Evolutionary conservation across 2,888 invertebrate genomes (phyloP), one percentile per base, ranked within the genome.

Genomic region (Opisthograptis luteolata): DNA sequence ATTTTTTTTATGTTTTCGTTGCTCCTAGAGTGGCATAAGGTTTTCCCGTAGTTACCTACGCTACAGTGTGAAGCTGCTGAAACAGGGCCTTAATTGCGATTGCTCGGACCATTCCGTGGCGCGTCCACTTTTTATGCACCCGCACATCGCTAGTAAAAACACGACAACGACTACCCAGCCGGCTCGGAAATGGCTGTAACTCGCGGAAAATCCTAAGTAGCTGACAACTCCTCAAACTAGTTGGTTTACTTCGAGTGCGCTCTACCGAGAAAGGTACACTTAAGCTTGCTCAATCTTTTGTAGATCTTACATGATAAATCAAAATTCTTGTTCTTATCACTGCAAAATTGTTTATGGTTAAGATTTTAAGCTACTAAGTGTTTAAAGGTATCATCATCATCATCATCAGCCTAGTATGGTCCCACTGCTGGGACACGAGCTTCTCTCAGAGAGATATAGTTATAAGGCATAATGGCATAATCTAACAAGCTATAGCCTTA

Each of bases 1-100:
- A n/a, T n/a, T n/a, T n/a, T n/a, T n/a, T n/a, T n/a, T n/a, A n/a
- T n/a, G n/a, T n/a, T n/a, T n/a, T n/a, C n/a, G n/a, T n/a, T n/a
- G n/a, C n/a, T n/a, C n/a, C n/a, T n/a, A n/a, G n/a, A n/a, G n/a
- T n/a, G n/a, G n/a, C n/a, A n/a, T n/a, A n/a, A n/a, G n/a, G n/a
- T n/a, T n/a, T n/a, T n/a, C n/a, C n/a, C n/a, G n/a, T n/a, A n/a
- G n/a, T n/a, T n/a, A n/a, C n/a, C n/a, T n/a, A n/a, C n/a, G n/a
- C n/a, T n/a, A n/a, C n/a, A n/a, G n/a, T n/a, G n/a, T n/a, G n/a
- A n/a, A n/a, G n/a, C n/a, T n/a, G n/a, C n/a, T n/a, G n/a, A n/a
- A n/a, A n/a, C n/a, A n/a, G n/a, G n/a, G n/a, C n/a, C n/a, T n/a
- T 90, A 90, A 90, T 90, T 90, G 89, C 88, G 87, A 82, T 83